Evolutionary conservation across 2,888 invertebrate species (phyloP).

Genomic region (Halictus ligatus): DNA sequence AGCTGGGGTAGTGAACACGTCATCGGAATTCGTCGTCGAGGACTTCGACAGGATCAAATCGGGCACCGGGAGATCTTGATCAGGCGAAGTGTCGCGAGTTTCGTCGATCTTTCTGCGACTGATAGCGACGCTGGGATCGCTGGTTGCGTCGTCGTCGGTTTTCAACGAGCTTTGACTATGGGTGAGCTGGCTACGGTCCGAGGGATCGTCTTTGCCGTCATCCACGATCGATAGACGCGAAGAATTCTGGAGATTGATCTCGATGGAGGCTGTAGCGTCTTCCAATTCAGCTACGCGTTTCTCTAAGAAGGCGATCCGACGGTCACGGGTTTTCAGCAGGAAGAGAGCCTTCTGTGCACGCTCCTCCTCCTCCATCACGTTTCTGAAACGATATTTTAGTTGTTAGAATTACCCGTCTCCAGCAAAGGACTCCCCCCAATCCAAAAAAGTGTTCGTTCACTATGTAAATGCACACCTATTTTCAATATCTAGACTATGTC

Average conservation of each 20-base stretch:
- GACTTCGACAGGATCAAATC: constrained; percentile 30
- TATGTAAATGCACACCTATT: too few species aligned
- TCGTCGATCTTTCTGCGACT: neutral
- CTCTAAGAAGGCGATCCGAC: constrained; percentile 67
- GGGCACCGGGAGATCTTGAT: constrained; percentile 10
- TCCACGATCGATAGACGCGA: constrained; percentile 8
- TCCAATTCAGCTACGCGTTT: constrained; percentile 66
- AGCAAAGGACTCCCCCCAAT: neutral
- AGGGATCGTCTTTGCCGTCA: neutral
- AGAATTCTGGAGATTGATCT: constrained; percentile 32
- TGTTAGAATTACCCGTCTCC: neutral
- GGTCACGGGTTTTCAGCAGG: constrained; percentile 67
- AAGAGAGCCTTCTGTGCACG: constrained; percentile 68
- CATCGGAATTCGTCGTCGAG: constrained; percentile 31
- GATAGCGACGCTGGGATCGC: neutral
- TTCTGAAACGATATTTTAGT: constrained; percentile 57
- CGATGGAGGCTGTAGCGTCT: constrained; percentile 39
- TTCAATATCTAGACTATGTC: too few species aligned
- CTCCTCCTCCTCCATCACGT: constrained; percentile 68
- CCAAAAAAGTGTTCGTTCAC: too few species aligned
- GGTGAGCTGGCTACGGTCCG: neutral
- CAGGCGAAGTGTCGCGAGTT: neutral
- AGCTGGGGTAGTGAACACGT: constrained; percentile 40
- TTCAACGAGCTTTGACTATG: neutral
- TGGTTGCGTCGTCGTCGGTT: neutral